Conservation (phyloP, 1,140 invertebrate genomes). For the Myzus persicae region DNA sequence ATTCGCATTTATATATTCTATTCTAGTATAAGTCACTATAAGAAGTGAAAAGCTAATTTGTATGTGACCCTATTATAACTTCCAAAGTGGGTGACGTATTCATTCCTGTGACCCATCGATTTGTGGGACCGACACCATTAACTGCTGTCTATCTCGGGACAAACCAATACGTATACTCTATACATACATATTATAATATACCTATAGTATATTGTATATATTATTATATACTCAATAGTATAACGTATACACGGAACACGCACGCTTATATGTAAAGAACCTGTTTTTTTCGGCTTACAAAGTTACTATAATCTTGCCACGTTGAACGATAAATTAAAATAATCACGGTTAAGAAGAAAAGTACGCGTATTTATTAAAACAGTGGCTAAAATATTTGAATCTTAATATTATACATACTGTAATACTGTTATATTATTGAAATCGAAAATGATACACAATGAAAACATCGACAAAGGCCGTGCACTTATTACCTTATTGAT, state of each 20-base stretch:
- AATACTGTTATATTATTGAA: background rate
- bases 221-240: background rate
- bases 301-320: background rate
- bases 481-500: background rate
- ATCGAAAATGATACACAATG: slow-evolving; percentile 20
- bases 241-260: background rate
- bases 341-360: background rate
- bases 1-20: background rate
- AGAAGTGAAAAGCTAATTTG: background rate
- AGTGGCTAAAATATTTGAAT: background rate
- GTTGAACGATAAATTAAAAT: background rate
- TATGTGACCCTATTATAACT: slow-evolving; percentile 15
- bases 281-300: slow-evolving; percentile 12
- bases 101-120: background rate
- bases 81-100: background rate
- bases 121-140: background rate
- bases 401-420: background rate
- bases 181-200: no score
- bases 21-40: background rate
- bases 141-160: background rate
- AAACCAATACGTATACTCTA: slow-evolving; percentile 8
- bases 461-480: background rate
- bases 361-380: background rate
- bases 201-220: background rate
- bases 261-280: background rate